A percentile compares a stretch with the other conserved stretches of the same genome.
These are phyloP conservation scores for Alloscopus bannaensis DNA, from an alignment of 2,888 invertebrate species.

Conservation along the genomic window DNA sequence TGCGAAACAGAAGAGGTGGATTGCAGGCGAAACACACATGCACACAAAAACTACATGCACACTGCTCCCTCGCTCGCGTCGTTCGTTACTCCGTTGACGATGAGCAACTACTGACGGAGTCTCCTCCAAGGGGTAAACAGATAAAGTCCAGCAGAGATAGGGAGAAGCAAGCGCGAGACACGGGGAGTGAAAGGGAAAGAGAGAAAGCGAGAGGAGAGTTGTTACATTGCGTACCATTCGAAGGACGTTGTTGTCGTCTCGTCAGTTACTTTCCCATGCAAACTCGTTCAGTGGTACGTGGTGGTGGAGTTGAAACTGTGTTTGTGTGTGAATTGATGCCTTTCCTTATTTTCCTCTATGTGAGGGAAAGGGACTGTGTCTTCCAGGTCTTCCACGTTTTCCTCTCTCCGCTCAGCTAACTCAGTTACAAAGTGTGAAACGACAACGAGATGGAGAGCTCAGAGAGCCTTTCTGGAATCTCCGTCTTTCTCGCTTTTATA, in stretches of 20 bases:
- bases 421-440: background rate
- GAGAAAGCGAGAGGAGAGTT: constrained; percentile 26
- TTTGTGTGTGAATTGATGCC: constrained; percentile 32
- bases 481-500: constrained; percentile 29
- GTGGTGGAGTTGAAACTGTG: constrained; percentile 19
- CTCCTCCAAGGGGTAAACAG: constrained; percentile 26
- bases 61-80: constrained; percentile 33
- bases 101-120: constrained; percentile 63
- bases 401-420: background rate
- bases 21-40: constrained; percentile 10
- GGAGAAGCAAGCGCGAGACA: constrained; percentile 8
- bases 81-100: constrained; percentile 60
- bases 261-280: constrained; percentile 43
- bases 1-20: constrained; percentile 20
- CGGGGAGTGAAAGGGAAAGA: constrained; percentile 20
- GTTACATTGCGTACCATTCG: constrained; percentile 27
- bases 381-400: background rate
- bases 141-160: constrained; percentile 36
- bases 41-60: constrained; percentile 29
- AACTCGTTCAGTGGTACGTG: constrained; percentile 42
- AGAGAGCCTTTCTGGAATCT: constrained; percentile 21
- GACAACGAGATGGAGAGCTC: background rate
- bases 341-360: constrained; percentile 10
- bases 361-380: too few relatives aligned
- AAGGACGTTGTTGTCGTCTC: constrained; percentile 35